Evolutionary conservation across 2,797 vertebrate genomes (phyloP).

Genomic region (Syngnathus rostellatus): DNA sequence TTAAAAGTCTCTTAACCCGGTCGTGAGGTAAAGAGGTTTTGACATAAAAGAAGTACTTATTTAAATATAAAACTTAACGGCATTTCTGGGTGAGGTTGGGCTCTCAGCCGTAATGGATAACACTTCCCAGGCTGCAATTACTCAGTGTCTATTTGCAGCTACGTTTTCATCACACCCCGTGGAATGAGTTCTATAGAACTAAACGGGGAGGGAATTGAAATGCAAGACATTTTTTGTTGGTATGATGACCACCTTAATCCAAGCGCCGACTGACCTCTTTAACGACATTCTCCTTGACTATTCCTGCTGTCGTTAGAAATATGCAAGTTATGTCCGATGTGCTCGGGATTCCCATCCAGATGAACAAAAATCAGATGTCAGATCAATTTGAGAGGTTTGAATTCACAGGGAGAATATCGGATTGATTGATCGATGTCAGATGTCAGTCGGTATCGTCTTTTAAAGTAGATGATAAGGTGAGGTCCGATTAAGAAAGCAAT

Average conservation of each 20-base stretch:
- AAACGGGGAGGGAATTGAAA: slow-evolving; percentile 12
- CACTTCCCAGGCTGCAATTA: slow-evolving; percentile 61
- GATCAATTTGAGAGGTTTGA: background rate
- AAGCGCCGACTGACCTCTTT: slow-evolving; percentile 10
- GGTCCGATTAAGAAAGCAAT: slow-evolving; percentile 32
- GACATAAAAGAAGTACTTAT: slow-evolving; percentile 51
- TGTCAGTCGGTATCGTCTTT: slow-evolving; percentile 12
- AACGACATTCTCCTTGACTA: slow-evolving; percentile 10
- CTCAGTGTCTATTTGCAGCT: slow-evolving; percentile 60
- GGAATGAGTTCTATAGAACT: slow-evolving; percentile 35
- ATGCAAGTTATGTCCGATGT: background rate
- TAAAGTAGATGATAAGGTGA: slow-evolving; percentile 16
- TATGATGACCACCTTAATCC: slow-evolving; percentile 32
- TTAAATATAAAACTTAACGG: slow-evolving; percentile 71
- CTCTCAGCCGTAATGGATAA: slow-evolving; percentile 65
- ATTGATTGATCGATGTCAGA: slow-evolving; percentile 28
- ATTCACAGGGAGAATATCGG: too few relatives aligned
- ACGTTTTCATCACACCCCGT: slow-evolving; percentile 63
- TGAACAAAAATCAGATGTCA: background rate
- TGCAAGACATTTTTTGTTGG: slow-evolving; percentile 26
- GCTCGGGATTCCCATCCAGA: background rate
- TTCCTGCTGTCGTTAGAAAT: background rate
- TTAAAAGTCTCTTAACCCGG: slow-evolving; percentile 61
- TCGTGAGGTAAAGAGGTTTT: slow-evolving; percentile 30
- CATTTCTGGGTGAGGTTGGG: slow-evolving; percentile 42